Evolutionary conservation across 2,113 vertebrate genomes (phyloP), one percentile per base, ranked within the genome.

Genomic region (Ariopsis seemanni): DNA sequence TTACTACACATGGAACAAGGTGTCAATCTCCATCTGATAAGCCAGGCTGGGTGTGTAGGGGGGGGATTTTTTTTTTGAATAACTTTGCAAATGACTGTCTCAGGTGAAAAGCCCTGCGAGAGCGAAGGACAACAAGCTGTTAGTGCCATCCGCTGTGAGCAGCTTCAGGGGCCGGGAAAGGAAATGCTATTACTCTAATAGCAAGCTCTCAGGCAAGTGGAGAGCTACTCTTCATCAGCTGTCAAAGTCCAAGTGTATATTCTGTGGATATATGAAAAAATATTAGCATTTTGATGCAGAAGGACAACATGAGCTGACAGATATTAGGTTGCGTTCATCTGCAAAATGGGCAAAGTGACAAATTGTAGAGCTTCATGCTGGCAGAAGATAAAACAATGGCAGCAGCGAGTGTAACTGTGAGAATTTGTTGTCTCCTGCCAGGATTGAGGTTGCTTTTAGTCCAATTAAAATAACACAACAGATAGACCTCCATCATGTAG

Each of bases 161-260:
- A 55, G 67, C 67, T 58, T 72, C 83, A 72, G 53, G 83, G 84
- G 89, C 34, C 87, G 17, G 92, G 93, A 89, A 91, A 89, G 93
- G 91, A 93, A 93, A 92, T 90, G 90, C 94, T 91, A 96, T 97
- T 96, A 92, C 96, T 94, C 96, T 96, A 96, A 97, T 89, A 94
- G 93, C 91, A 65, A 89, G 92, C 94, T 94, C 94, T 90, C 94
- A 95, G 92, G 94, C 96, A 93, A 86, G 90, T 94, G 89, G 90
- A 89, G 87, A 92, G 92, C 91, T 89, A 91, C 91, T 92, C 89
- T 90, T 92, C 91, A 91, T 94, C 93, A 93, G 92, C 92, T 93
- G 91, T 91, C 91, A 57, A 81, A 91, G 91, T 88, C 85, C 12
- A 57, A 92, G 92, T 90, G 92, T 93, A 94, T 94, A 95, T 94